Conservation (phyloP, 2,113 vertebrate genomes). For the Gymnocephalus cernua region DNA sequence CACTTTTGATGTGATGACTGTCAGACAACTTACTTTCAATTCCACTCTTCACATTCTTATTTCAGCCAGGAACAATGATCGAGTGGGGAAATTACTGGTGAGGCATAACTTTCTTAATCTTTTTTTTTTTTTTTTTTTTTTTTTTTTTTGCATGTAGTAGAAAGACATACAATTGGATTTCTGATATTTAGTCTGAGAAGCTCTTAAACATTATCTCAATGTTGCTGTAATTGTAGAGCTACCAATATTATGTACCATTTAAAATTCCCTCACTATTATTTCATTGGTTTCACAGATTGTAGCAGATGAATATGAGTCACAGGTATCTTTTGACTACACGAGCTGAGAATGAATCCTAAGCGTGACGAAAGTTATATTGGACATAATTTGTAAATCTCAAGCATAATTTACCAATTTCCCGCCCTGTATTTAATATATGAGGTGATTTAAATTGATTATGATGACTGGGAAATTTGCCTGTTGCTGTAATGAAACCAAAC, state of each 20-base stretch:
- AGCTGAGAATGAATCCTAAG: conserved; percentile 53
- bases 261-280: conserved; percentile 32
- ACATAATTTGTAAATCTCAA: conserved; percentile 21
- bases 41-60: conserved; percentile 36
- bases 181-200: not conserved
- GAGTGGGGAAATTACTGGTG: conserved; percentile 99
- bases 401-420: conserved; percentile 24
- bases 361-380: conserved; percentile 19
- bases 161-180: not conserved
- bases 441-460: not conserved
- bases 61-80: conserved; percentile 98
- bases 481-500: conserved; percentile 16
- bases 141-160: not conserved
- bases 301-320: conserved; percentile 59
- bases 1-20: not conserved
- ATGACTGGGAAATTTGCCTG: conserved; percentile 1
- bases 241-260: not conserved
- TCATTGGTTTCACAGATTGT: conserved; percentile 73
- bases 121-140: not conserved
- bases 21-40: conserved; percentile 1
- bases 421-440: not conserved
- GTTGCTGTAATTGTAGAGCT: not conserved
- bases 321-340: conserved; percentile 43
- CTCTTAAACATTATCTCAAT: not conserved
- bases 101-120: conserved; percentile 56